These are phyloP conservation scores for Eleginops maclovinus DNA, from an alignment of 2,113 vertebrate species.

Conservation along the genomic window DNA sequence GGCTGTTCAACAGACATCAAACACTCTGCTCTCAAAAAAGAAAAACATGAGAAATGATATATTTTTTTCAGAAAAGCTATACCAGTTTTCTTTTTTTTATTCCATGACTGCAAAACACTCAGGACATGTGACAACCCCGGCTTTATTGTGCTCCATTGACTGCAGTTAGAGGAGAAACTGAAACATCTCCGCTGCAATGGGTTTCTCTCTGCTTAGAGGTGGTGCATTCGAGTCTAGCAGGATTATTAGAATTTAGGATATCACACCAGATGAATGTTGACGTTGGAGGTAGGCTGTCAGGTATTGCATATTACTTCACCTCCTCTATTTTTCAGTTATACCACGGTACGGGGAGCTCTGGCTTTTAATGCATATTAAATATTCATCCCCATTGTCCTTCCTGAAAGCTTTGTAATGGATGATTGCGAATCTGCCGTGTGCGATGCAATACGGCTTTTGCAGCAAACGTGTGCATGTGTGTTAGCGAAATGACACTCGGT, in stretches of 20 bases:
- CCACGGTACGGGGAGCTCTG: slow-evolving; percentile 7
- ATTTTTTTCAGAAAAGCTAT: background rate
- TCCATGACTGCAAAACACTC: slow-evolving; percentile 21
- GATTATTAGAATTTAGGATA: background rate
- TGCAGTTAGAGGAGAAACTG: slow-evolving; percentile 9
- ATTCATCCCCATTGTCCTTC: slow-evolving; percentile 32
- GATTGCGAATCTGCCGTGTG: slow-evolving; percentile 31
- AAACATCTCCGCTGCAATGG: background rate
- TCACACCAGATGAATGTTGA: background rate
- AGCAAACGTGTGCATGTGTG: background rate
- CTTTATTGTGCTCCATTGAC: slow-evolving; percentile 30
- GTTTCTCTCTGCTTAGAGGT: slow-evolving; percentile 3
- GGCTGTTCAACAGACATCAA: slow-evolving; percentile 41
- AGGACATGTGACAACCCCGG: slow-evolving; percentile 15
- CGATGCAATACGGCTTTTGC: background rate
- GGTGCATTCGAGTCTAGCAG: no score
- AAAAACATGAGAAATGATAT: slow-evolving; percentile 13
- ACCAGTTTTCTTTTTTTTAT: slow-evolving; percentile 36
- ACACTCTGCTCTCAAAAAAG: slow-evolving; percentile 24
- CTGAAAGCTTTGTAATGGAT: slow-evolving; percentile 9
- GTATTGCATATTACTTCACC: background rate
- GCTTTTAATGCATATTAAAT: slow-evolving; percentile 61
- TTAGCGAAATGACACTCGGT: background rate
- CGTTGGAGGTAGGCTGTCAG: no score
- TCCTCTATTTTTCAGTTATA: background rate